Evolutionary conservation across 2,888 invertebrate species (phyloP), one percentile per base, ranked within the genome.

Genomic region (Clepsis dumicolana): DNA sequence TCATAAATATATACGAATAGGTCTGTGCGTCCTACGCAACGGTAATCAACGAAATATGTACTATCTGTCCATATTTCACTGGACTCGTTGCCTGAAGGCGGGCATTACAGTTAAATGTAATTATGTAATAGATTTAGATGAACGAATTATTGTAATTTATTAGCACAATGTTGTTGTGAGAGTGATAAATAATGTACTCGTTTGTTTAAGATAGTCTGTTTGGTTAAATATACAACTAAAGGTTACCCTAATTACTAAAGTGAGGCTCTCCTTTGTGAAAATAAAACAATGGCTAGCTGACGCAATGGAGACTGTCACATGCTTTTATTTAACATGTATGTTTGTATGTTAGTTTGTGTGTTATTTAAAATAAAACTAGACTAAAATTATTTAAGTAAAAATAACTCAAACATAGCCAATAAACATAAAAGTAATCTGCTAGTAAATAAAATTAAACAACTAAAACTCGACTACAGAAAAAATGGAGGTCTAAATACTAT

Each of bases 1-100:
- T 59, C 68, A 68, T 68, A 68, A 68, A 29, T 21, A 60, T 14
- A 35, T n/a, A n/a, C n/a, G n/a, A 29, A 29, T 7, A 4, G 29
- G 29, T 29, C 44, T 12, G 54, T 7, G 25, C 59, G 27, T 63
- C 62, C 67, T 57, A 50, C 56, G 57, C 50, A 67, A 67, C 44
- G 56, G 56, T 63, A 63, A 67, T 63, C 29, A 57, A 54, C 32
- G 12, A 32, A 54, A 32, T 54, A 16, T 27, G 2, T 29, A 56
- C 29, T 32, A 48, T 21, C 2, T 48, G 48, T 12, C 48, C 48
- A 48, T 48, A 48, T 48, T 48, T 48, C 48, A 48, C 48, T 21
- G 48, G 7, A 44, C 41, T 44, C 21, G 12, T 1, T 12, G 48
- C 48, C 48, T 48, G 21, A 48, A 48, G 48, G 48, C 48, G 12